Conservation (phyloP, 2,113 vertebrate species). For the Antechinus flavipes region DNA sequence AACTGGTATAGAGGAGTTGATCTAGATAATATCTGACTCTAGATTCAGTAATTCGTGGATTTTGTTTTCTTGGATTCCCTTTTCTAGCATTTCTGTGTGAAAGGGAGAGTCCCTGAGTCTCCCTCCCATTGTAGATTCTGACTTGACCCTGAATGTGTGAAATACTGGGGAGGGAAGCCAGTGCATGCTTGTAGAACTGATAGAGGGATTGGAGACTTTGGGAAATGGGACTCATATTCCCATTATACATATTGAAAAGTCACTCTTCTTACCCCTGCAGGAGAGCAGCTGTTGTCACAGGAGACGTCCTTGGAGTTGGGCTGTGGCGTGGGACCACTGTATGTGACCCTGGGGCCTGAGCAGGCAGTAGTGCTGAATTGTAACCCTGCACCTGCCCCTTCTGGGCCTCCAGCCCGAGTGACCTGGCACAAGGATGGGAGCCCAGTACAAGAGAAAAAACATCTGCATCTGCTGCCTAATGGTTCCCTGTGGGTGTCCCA, state of each 20-base stretch:
- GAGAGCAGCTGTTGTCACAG: slow-evolving; percentile 77
- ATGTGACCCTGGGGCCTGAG: slow-evolving; percentile 89
- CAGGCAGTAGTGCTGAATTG: slow-evolving; percentile 90
- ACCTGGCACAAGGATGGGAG: slow-evolving; percentile 93
- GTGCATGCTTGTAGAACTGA: not conserved
- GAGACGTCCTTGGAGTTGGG: slow-evolving; percentile 91
- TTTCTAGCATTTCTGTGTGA: not conserved
- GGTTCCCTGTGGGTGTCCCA: slow-evolving; percentile 90
- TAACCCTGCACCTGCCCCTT: slow-evolving; percentile 82
- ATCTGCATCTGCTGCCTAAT: slow-evolving; percentile 87
- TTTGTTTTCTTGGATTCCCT: not conserved
- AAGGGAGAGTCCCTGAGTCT: not conserved
- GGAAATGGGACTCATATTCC: not conserved
- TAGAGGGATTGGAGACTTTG: not conserved
- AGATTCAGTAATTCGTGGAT: not conserved
- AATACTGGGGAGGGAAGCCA: not conserved
- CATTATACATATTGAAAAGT: not conserved
- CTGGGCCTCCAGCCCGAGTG: slow-evolving; percentile 87
- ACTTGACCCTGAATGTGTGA: not conserved
- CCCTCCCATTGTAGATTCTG: not conserved
- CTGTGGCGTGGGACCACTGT: slow-evolving; percentile 91
- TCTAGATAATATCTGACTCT: not conserved
- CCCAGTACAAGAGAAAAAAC: slow-evolving; percentile 81
- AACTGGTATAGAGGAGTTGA: not conserved
- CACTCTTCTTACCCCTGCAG: slow-evolving; percentile 80